Base-by-base conservation (phyloP, 2,113 vertebrate species). In the Bujurquina vittata region DNA sequence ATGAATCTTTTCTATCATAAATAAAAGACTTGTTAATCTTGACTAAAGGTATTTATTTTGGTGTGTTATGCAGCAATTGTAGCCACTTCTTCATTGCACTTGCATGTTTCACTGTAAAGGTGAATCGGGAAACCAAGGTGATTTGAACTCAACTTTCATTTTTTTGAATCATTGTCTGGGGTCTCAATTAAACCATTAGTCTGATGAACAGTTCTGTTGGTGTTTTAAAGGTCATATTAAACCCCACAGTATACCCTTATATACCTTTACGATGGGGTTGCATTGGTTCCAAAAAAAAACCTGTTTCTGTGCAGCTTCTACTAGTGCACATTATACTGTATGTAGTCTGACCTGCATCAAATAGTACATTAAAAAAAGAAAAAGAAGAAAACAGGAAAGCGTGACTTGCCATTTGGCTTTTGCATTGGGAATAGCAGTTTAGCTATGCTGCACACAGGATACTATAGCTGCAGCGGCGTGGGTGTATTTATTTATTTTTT, bases 401-500 rank as follows among this genome's bases (percentile, higher is more conserved):
- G 46, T 56, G 56, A 60, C 29, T 62, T 69, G 54, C 33, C 20
- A 87, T 78, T n/a, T 77, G 80, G 57, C 18, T 77, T 46, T 15
- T 77, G 75, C 55, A 26, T 81, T 79, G 35, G 61, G 46, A 65
- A 31, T 55, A 80, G 60, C 49, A 58, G 29, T 75, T 15, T 63
- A 35, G 9, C 31, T 37, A 86, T 60, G 62, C 65, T 75, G 52
- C 23, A 75, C 63, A 76, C 55, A 76, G 52, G 33, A 83, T 69
- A 75, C 4, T 33, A 11, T 72, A 79, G 43, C 55, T 60, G 65
- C 37, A 63, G 63, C 15, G 49, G 67, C 73, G 20, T 11, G 40
- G 8, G 2, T 37, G 31, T 33, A 2, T 33, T 33, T 33, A 33
- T 33, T 33, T 33, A 7, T 9, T 37, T 37, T 37, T 37, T 37